These are phyloP conservation scores for Polymixis flavicincta DNA, from an alignment of 2,888 invertebrate species.

Conservation along the genomic window DNA sequence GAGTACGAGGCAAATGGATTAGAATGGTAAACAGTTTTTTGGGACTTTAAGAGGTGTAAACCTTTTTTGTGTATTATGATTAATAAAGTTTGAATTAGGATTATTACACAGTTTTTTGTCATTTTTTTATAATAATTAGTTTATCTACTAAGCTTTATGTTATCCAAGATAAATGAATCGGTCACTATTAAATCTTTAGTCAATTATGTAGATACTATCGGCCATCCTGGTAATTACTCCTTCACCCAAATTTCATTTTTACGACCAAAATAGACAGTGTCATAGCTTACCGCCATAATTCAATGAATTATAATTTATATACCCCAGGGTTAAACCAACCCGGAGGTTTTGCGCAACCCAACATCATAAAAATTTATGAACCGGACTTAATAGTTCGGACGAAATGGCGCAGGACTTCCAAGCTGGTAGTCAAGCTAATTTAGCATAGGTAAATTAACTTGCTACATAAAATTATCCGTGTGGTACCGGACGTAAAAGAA, in stretches of 20 bases:
- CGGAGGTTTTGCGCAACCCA: slow-evolving; percentile 16
- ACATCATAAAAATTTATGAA: slow-evolving; percentile 61
- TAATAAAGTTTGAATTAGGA: too few species aligned
- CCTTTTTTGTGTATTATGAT: too few species aligned
- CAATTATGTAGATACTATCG: not conserved
- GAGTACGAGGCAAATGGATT: too few species aligned
- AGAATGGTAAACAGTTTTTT: too few species aligned
- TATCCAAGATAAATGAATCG: too few species aligned
- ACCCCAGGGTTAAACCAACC: not conserved
- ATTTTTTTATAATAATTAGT: too few species aligned
- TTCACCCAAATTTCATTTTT: not conserved
- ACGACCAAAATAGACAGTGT: not conserved
- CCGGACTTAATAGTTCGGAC: slow-evolving; percentile 32
- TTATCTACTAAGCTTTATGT: too few species aligned
- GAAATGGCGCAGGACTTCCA: slow-evolving; percentile 19
- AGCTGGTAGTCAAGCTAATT: slow-evolving; percentile 17
- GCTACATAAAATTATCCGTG: slow-evolving; percentile 32
- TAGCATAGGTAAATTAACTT: slow-evolving; percentile 25
- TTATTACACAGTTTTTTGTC: too few species aligned
- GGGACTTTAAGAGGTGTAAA: too few species aligned
- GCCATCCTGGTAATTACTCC: not conserved
- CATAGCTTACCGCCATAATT: slow-evolving; percentile 35
- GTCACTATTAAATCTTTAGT: too few species aligned
- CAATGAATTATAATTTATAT: slow-evolving; percentile 26
- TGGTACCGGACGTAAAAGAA: too few species aligned